A percentile compares a stretch with the other conserved stretches of the same genome.
Conservation (phyloP, 2,113 vertebrate species). For the Steatornis caripensis region DNA sequence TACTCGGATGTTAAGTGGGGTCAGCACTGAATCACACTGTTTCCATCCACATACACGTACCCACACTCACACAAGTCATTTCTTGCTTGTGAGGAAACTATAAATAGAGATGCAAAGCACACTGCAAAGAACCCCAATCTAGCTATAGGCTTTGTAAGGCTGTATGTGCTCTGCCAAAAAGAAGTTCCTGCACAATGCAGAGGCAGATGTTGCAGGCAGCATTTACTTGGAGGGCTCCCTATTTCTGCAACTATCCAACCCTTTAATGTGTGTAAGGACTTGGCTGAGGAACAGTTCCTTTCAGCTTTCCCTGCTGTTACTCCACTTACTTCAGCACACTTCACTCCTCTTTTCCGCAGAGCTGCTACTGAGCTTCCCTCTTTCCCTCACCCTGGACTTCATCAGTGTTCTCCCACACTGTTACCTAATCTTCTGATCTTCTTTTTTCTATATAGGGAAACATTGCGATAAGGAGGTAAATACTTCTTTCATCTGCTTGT, state of each 20-base stretch:
- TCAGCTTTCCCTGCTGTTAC: conserved; percentile 20
- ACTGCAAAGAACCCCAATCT: neutral
- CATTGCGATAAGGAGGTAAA: neutral
- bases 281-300: neutral
- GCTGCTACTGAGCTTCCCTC: neutral
- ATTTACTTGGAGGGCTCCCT: conserved; percentile 13
- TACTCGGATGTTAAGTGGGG: neutral
- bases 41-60: neutral
- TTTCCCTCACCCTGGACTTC: neutral
- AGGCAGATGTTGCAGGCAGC: conserved; percentile 42
- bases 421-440: neutral
- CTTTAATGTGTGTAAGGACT: neutral
- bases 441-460: neutral
- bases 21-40: neutral
- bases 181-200: neutral
- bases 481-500: neutral
- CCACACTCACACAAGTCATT: neutral
- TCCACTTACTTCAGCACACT: neutral
- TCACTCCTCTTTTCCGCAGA: neutral
- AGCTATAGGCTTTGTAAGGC: neutral
- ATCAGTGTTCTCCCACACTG: neutral
- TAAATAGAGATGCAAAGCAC: neutral
- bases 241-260: neutral
- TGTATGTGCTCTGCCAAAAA: neutral
- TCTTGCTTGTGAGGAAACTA: neutral